Base-by-base conservation (phyloP, 1,140 invertebrate species). In the Lithobius niger region DNA sequence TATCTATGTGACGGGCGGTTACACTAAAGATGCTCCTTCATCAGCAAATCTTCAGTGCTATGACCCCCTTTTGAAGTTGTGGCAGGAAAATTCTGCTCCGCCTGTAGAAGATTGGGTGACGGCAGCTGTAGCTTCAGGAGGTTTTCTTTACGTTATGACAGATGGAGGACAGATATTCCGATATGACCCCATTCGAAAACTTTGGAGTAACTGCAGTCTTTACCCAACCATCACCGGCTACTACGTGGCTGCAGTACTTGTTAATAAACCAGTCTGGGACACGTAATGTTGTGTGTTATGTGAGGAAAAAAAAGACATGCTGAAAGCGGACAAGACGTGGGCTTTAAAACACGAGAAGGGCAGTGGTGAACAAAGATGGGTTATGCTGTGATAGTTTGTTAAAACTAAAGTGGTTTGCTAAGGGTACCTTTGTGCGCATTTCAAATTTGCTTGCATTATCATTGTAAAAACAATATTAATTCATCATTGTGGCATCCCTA, bases 1-100 rank as follows among this genome's bases (percentile, higher is more conserved):
- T 19, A 15, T 52, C 16, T 55, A 52, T 25, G 48, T 56, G 42
- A 48, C 25, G 24, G 21, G 44, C 2, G 36, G 43, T 50, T 50
- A 50, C 21, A 19, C 24, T 3, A 26, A 24, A 27, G 6, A 24
- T 27, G 48, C 13, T 27, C 3, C 13, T 26, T 13, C 27, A 6
- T 13, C 48, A 18, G 44, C 31, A 6, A 27, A 27, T 26, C 10
- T 50, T 13, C 25, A 16, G 6, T 24, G 4, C 4, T 50, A 50
- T 27, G 19, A 50, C 27, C 24, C 48, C 3, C 13, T 25, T 6
- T 10, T 16, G 3, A 25, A 24, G 27, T 27, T 26, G 4, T 50
- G 48, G 48, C 10, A 27, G 6, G 13, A 25, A 50, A 15, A 26
- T 3, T 3, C 24, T 3, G 10, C 13, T 50, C 13, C 48, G 19